These are phyloP conservation scores for Dromiciops gliroides DNA, from an alignment of 2,113 vertebrate species.

Conservation along the genomic window DNA sequence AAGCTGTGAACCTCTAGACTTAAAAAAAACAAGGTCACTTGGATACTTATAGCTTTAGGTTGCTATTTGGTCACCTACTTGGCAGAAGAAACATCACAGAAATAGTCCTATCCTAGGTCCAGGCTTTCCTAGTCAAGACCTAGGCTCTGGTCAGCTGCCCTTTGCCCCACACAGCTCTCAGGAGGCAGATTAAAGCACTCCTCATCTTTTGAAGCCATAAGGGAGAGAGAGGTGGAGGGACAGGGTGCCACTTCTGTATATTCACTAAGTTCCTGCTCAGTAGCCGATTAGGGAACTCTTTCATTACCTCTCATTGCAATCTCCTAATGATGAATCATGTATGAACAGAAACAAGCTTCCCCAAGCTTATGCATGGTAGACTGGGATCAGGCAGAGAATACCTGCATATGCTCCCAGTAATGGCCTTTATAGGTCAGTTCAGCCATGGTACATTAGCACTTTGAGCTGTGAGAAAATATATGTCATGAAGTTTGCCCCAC, in stretches of 20 bases:
- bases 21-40: not conserved
- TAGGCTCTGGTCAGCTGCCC: not conserved
- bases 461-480: not conserved
- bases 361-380: not conserved
- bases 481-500: not conserved
- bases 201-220: not conserved
- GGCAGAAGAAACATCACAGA: not conserved
- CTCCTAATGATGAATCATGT: not conserved
- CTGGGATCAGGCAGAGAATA: not conserved
- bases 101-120: not conserved
- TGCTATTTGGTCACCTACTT: not conserved
- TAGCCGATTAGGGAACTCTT: not conserved
- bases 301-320: not conserved
- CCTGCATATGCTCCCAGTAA: not conserved
- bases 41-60: not conserved
- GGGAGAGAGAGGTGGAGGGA: not conserved
- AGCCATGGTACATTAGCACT: not conserved
- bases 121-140: not conserved
- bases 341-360: not conserved
- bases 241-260: not conserved
- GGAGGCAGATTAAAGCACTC: not conserved
- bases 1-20: not conserved
- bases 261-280: not conserved
- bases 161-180: not conserved
- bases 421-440: not conserved